Evolutionary conservation across 2,797 vertebrate genomes (phyloP).

Genomic region (Hybognathus amarus): DNA sequence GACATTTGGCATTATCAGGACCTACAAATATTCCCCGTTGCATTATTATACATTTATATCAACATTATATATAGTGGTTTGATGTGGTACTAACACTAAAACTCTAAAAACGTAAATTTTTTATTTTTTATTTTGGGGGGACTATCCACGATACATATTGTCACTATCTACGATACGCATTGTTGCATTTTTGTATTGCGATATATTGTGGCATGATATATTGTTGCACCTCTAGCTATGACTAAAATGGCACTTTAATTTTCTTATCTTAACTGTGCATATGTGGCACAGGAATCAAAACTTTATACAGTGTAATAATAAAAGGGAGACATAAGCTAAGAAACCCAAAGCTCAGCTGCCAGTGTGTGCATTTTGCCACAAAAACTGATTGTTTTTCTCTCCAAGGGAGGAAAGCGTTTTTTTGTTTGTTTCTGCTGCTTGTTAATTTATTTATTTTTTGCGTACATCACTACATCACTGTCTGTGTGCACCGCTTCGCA

Average conservation of each 20-base stretch:
- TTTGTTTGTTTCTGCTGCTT: slow-evolving; percentile 30
- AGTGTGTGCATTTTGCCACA: slow-evolving; percentile 35
- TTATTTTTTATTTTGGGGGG: no score
- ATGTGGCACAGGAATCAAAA: slow-evolving; percentile 18
- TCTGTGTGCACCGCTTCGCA: background rate
- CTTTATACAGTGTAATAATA: slow-evolving; percentile 2
- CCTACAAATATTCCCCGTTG: no score
- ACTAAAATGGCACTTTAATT: background rate
- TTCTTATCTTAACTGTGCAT: slow-evolving; percentile 34
- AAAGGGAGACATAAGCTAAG: slow-evolving; percentile 29
- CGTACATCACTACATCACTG: slow-evolving; percentile 44
- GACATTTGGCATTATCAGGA: no score
- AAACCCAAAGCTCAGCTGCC: slow-evolving; percentile 33
- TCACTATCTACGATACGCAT: no score
- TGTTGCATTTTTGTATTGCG: no score
- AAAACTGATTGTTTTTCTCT: slow-evolving; percentile 43
- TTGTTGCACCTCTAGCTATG: no score
- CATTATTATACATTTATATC: no score
- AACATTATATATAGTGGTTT: no score
- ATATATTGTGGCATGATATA: no score
- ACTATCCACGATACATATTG: no score
- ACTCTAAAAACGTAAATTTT: no score
- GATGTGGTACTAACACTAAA: no score
- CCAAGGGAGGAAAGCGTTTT: slow-evolving; percentile 17
- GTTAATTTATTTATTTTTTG: slow-evolving; percentile 4